These are phyloP conservation scores for Macropus fuliginosus DNA, from an alignment of 2,797 vertebrate genomes.

Conservation along the genomic window DNA sequence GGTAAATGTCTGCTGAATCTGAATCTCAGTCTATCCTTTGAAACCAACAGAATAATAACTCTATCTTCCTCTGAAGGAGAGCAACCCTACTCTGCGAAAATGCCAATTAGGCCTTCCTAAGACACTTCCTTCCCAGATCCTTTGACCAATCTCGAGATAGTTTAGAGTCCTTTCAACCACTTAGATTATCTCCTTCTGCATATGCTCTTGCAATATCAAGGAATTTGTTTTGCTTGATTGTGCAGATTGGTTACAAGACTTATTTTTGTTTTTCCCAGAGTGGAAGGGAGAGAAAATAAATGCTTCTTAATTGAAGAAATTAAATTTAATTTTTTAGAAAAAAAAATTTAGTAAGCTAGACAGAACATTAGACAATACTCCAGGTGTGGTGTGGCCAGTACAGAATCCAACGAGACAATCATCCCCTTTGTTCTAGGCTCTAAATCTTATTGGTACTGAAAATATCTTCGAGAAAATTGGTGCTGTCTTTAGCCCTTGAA, in stretches of 20 bases:
- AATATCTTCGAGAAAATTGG: background rate
- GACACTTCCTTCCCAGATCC: background rate
- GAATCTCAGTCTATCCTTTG: background rate
- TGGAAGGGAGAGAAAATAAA: background rate
- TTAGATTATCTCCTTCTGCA: background rate
- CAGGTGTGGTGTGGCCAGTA: background rate
- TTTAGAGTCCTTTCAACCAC: background rate
- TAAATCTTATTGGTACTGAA: background rate
- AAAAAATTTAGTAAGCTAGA: background rate
- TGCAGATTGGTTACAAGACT: background rate
- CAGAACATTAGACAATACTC: background rate
- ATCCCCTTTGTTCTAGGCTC: background rate
- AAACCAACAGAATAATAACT: background rate
- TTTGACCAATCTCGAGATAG: background rate
- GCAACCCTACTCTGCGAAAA: background rate
- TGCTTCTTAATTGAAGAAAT: background rate
- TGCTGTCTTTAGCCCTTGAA: background rate
- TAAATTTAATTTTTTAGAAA: background rate
- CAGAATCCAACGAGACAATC: background rate
- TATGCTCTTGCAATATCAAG: background rate
- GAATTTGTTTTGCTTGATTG: background rate
- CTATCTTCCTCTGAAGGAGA: background rate
- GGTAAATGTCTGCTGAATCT: background rate
- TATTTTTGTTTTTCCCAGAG: background rate
- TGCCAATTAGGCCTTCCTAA: background rate